Evolutionary conservation across 2,888 invertebrate genomes (phyloP), one percentile per base, ranked within the genome.

Genomic region (Pherbina coryleti): DNA sequence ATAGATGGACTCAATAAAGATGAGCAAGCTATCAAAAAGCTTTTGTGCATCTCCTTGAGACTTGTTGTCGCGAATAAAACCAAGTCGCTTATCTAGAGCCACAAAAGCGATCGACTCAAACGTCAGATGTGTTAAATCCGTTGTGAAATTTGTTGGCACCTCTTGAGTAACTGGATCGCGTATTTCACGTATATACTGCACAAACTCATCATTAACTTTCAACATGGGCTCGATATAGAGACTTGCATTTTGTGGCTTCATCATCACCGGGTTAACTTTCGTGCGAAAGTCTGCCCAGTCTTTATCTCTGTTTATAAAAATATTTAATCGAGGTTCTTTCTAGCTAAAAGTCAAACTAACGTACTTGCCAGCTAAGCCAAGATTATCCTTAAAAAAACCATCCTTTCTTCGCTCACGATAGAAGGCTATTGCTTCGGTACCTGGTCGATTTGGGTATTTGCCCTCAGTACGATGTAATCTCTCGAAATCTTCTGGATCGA

Each of bases 281-380:
- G 92, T 92, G n/a, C 94, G 90, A 77, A 94, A 91, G 64, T 92
- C 91, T 34, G 92, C 92, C 94, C 94, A 94, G 82, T 92, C 90
- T 37, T 92, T 90, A 0, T 93, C 94, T 2, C 44, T 44, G 7
- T 44, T 11, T 1, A 44, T 14, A 14, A 2, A 14, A 44, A 37
- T 8, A 8, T 37, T 37, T 8, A 7, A 37, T 1, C 5, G 8
- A 7, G 5, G 37, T 37, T 37, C n/a, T n/a, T n/a, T n/a, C n/a
- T n/a, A n/a, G 55, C 90, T 88, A 49, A 91, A 83, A 0, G 90
- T 89, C 1, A 88, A 44, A 11, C 14, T 44, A 44, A n/a, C 72
- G 77, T 75, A 82, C 82, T 74, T 57, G n/a, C 37, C 82, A 11
- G 34, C 44, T 5, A 78, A 19, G 0, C 81, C 81, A 17, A 17